Evolutionary conservation across 2,113 vertebrate genomes (phyloP).

Genomic region (Microtus montanus): DNA sequence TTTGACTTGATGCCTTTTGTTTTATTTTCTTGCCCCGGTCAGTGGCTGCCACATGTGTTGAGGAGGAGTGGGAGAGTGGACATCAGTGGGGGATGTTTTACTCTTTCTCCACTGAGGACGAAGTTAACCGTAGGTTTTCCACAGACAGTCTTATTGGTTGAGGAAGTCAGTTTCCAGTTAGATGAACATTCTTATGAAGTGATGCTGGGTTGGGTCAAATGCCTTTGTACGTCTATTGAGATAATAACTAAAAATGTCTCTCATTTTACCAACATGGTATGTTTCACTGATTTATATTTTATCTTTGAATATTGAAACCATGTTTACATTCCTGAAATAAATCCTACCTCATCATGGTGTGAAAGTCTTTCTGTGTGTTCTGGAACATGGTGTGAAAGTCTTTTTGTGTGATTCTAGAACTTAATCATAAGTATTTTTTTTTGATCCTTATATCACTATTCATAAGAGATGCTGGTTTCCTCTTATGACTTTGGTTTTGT

Average conservation of each 20-base stretch:
- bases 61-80: not conserved
- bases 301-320: not conserved
- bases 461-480: not conserved
- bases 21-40: not conserved
- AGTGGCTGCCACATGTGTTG: not conserved
- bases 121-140: not conserved
- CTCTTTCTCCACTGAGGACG: not conserved
- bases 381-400: too few relatives aligned
- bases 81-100: not conserved
- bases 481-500: not conserved
- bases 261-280: not conserved
- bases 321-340: not conserved
- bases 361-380: not conserved
- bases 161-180: not conserved
- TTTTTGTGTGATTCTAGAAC: not conserved
- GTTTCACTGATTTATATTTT: not conserved
- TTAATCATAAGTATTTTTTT: not conserved
- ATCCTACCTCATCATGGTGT: not conserved
- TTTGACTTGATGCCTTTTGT: not conserved
- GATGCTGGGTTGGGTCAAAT: not conserved
- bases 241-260: not conserved
- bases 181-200: conserved; percentile 5
- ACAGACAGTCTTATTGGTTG: not conserved
- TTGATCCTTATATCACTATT: not conserved
- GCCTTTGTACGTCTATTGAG: not conserved